Percentiles rank a stretch among this genome's conserved stretches.
phyloP scores from a whole-genome alignment of 2,113 vertebrate genomes.

The Callocephalon fimbriatum region DNA sequence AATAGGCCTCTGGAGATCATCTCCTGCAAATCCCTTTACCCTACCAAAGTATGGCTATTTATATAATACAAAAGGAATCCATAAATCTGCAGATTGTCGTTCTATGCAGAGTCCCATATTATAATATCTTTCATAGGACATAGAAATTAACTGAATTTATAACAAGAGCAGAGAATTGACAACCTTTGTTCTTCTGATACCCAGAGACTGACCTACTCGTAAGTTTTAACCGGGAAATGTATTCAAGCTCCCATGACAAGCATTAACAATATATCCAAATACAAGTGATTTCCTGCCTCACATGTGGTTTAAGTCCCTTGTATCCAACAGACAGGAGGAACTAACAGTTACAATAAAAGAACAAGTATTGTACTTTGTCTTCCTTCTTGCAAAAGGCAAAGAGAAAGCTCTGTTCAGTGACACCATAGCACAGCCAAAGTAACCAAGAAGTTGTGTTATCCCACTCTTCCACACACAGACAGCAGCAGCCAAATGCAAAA shows the following conservation, averaged over 20 bases:
- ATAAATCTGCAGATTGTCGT: not conserved
- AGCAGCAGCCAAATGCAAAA: not conserved
- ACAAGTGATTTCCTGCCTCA: not conserved
- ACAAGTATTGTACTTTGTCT: not conserved
- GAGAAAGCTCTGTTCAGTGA: not conserved
- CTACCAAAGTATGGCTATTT: not conserved
- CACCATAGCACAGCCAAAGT: not conserved
- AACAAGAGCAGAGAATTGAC: not conserved
- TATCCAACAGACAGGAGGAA: not conserved
- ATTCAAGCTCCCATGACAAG: not conserved
- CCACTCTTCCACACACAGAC: not conserved
- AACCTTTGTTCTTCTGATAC: not conserved
- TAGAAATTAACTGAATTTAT: not conserved
- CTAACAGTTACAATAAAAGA: not conserved
- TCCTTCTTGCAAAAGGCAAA: not conserved
- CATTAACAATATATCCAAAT: not conserved
- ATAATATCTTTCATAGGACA: not conserved
- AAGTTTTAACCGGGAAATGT: not conserved
- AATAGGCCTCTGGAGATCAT: not conserved
- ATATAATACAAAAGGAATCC: not conserved
- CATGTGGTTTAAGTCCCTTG: fast-evolving
- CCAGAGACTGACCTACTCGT: not conserved
- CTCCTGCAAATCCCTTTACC: not conserved
- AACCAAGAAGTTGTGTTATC: not conserved
- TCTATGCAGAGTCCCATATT: not conserved